These are phyloP conservation scores for Ptilodon capucinus DNA, from an alignment of 2,888 invertebrate species.

Conservation along the genomic window DNA sequence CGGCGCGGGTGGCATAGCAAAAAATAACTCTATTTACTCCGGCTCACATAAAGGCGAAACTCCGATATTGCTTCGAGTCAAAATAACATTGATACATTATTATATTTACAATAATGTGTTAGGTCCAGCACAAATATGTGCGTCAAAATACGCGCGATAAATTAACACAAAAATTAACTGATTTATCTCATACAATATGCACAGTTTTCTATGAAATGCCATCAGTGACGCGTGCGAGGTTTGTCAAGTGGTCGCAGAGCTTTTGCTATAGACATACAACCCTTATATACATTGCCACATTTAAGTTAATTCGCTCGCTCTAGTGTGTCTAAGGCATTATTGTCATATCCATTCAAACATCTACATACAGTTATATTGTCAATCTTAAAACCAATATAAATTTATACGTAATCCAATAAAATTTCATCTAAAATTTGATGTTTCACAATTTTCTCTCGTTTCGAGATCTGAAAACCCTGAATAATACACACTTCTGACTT, in stretches of 20 bases:
- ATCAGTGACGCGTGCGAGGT: too few species aligned
- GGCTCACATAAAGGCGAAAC: constrained; percentile 48
- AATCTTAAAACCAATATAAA: neutral
- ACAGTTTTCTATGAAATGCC: too few species aligned
- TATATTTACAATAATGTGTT: constrained; percentile 21
- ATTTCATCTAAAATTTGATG: neutral
- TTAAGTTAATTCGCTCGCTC: too few species aligned
- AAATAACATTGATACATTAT: constrained; percentile 26
- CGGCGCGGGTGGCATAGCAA: constrained; percentile 59
- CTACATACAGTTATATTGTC: neutral
- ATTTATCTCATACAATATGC: too few species aligned
- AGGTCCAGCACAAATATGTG: too few species aligned
- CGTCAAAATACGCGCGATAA: too few species aligned
- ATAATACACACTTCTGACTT: neutral
- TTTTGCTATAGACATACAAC: too few species aligned
- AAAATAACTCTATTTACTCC: constrained; percentile 63
- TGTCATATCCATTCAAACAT: neutral
- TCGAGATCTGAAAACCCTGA: neutral
- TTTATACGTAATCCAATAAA: neutral
- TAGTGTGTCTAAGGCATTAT: too few species aligned
- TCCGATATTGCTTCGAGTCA: constrained; percentile 24
- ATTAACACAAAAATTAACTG: too few species aligned
- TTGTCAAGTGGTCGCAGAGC: too few species aligned
- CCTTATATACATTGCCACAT: too few species aligned
- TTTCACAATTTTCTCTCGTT: neutral